Evolutionary conservation across 2,888 invertebrate genomes (phyloP).

Genomic region (Conops quadrifasciatus): DNA sequence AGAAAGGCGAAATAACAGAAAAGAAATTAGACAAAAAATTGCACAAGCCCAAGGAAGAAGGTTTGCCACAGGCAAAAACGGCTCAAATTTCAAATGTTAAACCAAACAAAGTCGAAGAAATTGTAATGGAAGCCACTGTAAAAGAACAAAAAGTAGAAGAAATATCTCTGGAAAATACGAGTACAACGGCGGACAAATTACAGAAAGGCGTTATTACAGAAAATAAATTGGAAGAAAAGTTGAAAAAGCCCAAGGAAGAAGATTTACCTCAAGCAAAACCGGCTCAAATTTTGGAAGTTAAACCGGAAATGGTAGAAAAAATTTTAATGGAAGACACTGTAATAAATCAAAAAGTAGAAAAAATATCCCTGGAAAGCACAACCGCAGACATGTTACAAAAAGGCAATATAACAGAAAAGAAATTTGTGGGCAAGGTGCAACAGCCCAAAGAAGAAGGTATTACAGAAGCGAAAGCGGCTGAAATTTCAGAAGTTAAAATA

Average conservation of each 20-base stretch:
- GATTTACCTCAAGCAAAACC: background rate
- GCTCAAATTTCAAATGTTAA: constrained; percentile 32
- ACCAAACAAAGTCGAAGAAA: constrained; percentile 23
- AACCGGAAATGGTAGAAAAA: constrained; percentile 12
- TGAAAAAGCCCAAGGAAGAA: constrained; percentile 14
- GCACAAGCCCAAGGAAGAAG: background rate
- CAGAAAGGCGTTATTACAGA: constrained; percentile 24
- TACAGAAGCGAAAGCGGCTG: background rate
- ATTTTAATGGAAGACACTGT: constrained; percentile 3
- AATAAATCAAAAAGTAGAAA: constrained; percentile 31
- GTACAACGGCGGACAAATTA: background rate
- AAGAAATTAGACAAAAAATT: constrained; percentile 22
- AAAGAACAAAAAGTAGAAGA: constrained; percentile 22
- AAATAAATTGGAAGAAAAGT: constrained; percentile 8
- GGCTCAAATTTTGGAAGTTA: constrained; percentile 1
- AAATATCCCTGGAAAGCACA: constrained; percentile 34
- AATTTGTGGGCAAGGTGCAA: background rate
- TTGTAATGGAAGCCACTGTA: constrained; percentile 29
- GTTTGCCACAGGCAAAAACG: background rate
- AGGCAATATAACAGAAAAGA: constrained; percentile 4
- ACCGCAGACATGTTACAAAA: background rate
- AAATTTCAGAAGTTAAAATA: constrained; percentile 26
- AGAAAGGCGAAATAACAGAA: constrained; percentile 34
- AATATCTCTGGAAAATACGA: constrained; percentile 31
- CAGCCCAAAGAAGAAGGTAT: background rate